Base-by-base conservation (phyloP, 2,113 vertebrate species). In the Trachemys scripta region DNA sequence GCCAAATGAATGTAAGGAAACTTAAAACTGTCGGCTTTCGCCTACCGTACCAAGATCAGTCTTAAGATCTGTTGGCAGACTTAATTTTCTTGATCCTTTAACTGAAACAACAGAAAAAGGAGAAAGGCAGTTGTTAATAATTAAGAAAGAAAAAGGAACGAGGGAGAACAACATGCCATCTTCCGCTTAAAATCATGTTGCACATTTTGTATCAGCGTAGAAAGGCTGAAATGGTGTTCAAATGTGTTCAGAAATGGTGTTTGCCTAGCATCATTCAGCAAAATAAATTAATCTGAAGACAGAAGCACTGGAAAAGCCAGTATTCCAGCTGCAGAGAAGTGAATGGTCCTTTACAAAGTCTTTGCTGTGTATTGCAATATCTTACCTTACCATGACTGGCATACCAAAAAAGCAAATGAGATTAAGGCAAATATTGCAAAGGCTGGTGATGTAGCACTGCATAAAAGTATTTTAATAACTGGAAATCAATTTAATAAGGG, bases 61-160 rank as follows among this genome's bases (percentile, higher is more conserved):
- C 99, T 99, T 99, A 99, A 99, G 99, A 99, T 99, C 99, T 99
- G 99, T 99, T 98, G 99, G 99, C 99, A 99, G 99, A 99, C 99
- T 99, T 99, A 99, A 99, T 99, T 99, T 99, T 99, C 99, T 99
- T 98, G 99, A 99, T 99, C 99, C 99, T 99, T 99, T 99, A 98
- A 99, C 99, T 99, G 99, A 99, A 99, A 99, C 98, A 99, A 99
- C 99, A 99, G 99, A 99, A 98, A 99, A 99, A 99, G 99, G 99
- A 99, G 98, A 99, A 99, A 99, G 98, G 98, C 97, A 98, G 98
- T 98, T 98, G 98, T 99, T 99, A 99, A 99, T 99, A 98, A 98
- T 88, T 97, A 98, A 97, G 98, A 98, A 98, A 94, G 94, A 96
- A 98, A 98, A 97, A 97, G 80, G 82, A 97, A 78, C 4, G 94